Base-by-base conservation (phyloP, 2,113 vertebrate species). In the Alligator mississippiensis region DNA sequence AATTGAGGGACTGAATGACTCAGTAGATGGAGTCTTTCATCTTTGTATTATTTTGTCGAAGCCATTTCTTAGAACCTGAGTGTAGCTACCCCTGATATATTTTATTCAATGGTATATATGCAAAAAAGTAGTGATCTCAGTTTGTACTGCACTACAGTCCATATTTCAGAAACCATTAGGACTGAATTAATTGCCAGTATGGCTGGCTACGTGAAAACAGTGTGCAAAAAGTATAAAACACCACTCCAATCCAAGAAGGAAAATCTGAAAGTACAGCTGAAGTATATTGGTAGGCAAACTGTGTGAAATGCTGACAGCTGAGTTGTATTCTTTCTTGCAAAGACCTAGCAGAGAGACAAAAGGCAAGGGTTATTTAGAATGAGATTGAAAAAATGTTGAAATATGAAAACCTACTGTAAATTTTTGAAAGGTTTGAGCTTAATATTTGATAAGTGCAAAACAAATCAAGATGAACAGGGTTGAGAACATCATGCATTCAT, bases 361-460 rank as follows among this genome's bases (percentile, higher is more conserved):
- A 21, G 54, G 30, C 83, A 86, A 66, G 18, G 18, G 22, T 6
- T 68, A 55, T 87, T 63, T 77, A 70, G 70, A 86, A 5, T 4
- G 22, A 63, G 27, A 78, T 47, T 34, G 47, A 11, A 47, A 8
- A 34, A 5, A 16, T 16, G 7, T 5, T 25, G 3, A n/a, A 24
- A 19, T 1, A 3, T 2, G 15, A 4, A 5, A 38, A 34, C 22
- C 34, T 58, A 25, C 63, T 5, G 0, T 22, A 60, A 61, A 70
- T 19, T 70, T 63, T 14, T 82, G 77, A 78, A 28, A 27, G 70
- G 77, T 76, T 38, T 89, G 25, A 72, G 17, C 30, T 82, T 28
- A 34, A 13, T 86, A 1, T 54, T 75, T 72, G 68, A 34, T 72
- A 72, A 11, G 60, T 55, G 34, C 2, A 62, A 47, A 74, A 55